Percentiles rank a stretch among this genome's conserved stretches.
Evolutionary conservation across 2,797 vertebrate genomes (phyloP).

Genomic region (Melanotaenia boesemani): DNA sequence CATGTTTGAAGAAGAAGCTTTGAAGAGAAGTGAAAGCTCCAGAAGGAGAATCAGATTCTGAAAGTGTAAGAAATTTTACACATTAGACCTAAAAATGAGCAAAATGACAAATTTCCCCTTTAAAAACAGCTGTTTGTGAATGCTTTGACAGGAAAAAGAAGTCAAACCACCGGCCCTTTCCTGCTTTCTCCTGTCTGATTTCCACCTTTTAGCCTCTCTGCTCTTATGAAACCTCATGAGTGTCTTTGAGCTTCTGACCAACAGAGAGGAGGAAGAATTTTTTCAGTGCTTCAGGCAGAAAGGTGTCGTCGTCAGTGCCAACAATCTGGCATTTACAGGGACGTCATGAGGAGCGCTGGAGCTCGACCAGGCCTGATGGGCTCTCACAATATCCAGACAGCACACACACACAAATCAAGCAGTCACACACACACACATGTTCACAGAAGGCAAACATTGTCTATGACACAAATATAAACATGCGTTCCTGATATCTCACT

Average conservation of each 20-base stretch:
- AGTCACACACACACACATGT: background rate
- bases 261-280: slow-evolving; percentile 29
- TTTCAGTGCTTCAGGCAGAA: slow-evolving; percentile 24
- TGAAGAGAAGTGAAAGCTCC: too few species aligned
- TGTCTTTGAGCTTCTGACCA: slow-evolving; percentile 29
- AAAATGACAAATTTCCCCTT: slow-evolving; percentile 4
- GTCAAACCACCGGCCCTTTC: background rate
- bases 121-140: background rate
- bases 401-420: background rate
- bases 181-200: background rate
- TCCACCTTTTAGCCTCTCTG: slow-evolving; percentile 15
- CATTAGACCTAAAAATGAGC: background rate
- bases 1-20: too few species aligned
- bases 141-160: slow-evolving; percentile 9
- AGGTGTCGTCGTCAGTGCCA: slow-evolving; percentile 30
- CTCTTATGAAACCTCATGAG: slow-evolving; percentile 20
- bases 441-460: slow-evolving; percentile 1
- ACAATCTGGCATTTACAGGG: slow-evolving; percentile 64
- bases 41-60: too few species aligned
- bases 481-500: background rate
- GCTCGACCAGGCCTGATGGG: slow-evolving; percentile 30
- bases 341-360: slow-evolving; percentile 50
- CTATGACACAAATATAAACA: background rate
- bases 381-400: slow-evolving; percentile 14
- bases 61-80: background rate